Evolutionary conservation across 2,113 vertebrate genomes (phyloP).

Genomic region (Prolemur simus): DNA sequence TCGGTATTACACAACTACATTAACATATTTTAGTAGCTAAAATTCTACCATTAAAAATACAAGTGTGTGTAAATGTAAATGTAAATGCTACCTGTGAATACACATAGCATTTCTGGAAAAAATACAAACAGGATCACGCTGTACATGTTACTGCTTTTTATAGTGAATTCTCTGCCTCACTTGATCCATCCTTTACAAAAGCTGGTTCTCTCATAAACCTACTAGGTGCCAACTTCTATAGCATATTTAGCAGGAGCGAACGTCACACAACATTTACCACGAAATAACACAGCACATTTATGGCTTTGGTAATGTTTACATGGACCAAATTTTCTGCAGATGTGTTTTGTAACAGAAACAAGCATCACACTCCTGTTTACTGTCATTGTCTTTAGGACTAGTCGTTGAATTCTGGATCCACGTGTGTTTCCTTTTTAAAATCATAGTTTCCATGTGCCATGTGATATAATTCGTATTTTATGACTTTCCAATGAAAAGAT

Average conservation of each 20-base stretch:
- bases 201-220: not conserved
- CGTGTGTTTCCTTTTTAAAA: not conserved
- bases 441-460: not conserved
- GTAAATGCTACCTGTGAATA: not conserved
- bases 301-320: not conserved
- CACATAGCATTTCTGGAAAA: not conserved
- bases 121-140: not conserved
- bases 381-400: not conserved
- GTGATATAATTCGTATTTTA: not conserved
- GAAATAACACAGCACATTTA: not conserved
- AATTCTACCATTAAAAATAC: not conserved
- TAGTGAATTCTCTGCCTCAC: not conserved
- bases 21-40: not conserved
- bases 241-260: not conserved
- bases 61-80: not conserved
- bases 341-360: not conserved
- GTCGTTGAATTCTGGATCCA: not conserved
- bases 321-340: not conserved
- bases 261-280: not conserved
- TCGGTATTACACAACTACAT: not conserved
- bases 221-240: not conserved
- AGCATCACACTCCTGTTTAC: not conserved
- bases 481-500: not conserved
- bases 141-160: not conserved
- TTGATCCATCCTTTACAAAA: not conserved